Conservation (phyloP, 2,797 vertebrate genomes). For the Fringilla coelebs region DNA sequence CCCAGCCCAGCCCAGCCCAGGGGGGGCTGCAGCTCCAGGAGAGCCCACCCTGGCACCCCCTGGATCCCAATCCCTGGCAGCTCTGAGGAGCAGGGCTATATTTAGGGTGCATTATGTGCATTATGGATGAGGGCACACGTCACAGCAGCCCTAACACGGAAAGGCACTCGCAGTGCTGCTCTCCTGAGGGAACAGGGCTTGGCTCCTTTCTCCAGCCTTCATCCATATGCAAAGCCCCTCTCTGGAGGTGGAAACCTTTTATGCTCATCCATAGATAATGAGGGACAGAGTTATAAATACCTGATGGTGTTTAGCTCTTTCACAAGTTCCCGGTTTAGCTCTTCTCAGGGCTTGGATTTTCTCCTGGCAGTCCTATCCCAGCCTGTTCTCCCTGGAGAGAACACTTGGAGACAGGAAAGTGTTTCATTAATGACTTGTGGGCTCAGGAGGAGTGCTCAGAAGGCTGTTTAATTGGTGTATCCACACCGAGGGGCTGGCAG, state of each 20-base stretch:
- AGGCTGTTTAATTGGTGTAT: neutral
- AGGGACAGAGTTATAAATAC: neutral
- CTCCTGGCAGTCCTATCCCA: neutral
- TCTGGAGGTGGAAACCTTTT: neutral
- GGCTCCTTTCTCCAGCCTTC: neutral
- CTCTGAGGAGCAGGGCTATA: neutral
- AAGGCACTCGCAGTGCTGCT: neutral
- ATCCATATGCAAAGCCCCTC: neutral
- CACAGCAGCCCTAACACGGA: neutral
- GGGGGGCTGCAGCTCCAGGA: neutral
- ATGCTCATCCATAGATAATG: neutral
- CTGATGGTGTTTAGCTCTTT: neutral
- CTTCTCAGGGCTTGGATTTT: neutral
- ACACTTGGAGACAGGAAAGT: neutral
- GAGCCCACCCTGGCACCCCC: too few relatives aligned
- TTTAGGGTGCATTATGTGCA: conserved; percentile 22
- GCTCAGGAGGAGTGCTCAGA: neutral
- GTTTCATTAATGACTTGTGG: neutral
- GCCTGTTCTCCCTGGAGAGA: neutral
- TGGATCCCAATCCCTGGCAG: neutral
- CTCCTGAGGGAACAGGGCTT: neutral
- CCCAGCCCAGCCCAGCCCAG: too few relatives aligned
- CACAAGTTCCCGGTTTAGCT: neutral
- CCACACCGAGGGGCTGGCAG: neutral
- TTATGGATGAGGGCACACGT: neutral